Base-by-base conservation (phyloP, 2,888 invertebrate genomes). In the Gymnosoma rotundatum region DNA sequence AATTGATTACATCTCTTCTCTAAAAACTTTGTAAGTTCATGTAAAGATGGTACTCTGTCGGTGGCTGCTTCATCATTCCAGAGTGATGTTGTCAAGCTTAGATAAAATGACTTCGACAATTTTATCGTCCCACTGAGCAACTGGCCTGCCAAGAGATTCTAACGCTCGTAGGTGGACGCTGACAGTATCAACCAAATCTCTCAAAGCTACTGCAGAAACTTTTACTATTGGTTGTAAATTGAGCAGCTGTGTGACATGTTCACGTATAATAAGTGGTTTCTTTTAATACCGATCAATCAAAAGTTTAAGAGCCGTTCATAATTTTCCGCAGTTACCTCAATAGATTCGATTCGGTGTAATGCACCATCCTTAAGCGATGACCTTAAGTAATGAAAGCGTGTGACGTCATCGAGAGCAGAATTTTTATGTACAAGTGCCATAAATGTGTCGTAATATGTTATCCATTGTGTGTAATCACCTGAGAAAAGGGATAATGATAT, bases 391-490 rank as follows among this genome's bases (percentile, higher is more conserved):
- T 67, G 52, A 10, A 20, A 67, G 6, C 58, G 67, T 42, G 36
- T 76, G 14, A 67, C 38, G 50, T 67, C 32, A 60, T 67, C 42
- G 38, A 78, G 67, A 36, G 36, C 50, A 38, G 38, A 3, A 69
- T 70, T 78, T 36, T 45, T 45, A 61, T 69, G 50, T n/a, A 76
- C 66, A 10, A 76, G 50, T 32, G 76, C 60, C 18, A 25, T 48
- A 18, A 78, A 78, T 42, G 60, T 69, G 7, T 69, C 78, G 38
- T 69, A 78, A 52, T 78, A 78, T 0, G 60, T 36, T 0, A 67
- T 58, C 78, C 78, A 78, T 12, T 78, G 67, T n/a, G 69, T 78
- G 21, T 61, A 69, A 42, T 69, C 69, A 20, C 67, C 76, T 16
- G 76, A 67, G 10, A 76, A 76, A 2, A 38, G 20, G 14, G 61